Evolutionary conservation across 2,888 invertebrate species (phyloP), one percentile per base, ranked within the genome.

Genomic region (Augiades crinisus): DNA sequence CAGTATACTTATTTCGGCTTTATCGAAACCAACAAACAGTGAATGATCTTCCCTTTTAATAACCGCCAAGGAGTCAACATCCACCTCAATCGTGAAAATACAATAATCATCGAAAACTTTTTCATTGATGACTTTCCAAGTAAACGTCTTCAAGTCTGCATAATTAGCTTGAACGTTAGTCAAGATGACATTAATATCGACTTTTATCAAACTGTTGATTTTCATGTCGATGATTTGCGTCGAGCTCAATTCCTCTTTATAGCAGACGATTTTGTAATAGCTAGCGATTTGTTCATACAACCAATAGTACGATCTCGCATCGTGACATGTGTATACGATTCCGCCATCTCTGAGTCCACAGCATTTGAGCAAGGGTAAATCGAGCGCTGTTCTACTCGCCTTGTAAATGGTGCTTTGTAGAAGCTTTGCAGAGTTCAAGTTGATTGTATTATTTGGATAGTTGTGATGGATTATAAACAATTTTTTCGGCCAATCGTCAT

Each of bases 1-100:
- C 2, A 24, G 6, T 22, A 44, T 8, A 5, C 19, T 33, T 2
- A 44, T 14, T 8, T 60, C 53, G 0, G 72, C 68, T 27, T 65
- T 71, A 55, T 82, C 84, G 0, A 77, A 55, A 1, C 85, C 84
- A 4, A 67, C 70, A 31, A 64, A 71, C 14, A 84, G 57, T 1
- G 59, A 53, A 36, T 75, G 75, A 8, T 68, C 60, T 1, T 65
- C 61, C 2, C 63, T 41, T 16, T 62, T 57, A 14, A 84, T 65
- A 59, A 62, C 73, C 1, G 69, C 55, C 31, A 67, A 68, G 0
- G 79, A 78, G 12, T 55, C 16, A 1, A 58, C 47, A 47, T 83
- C 78, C 3, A 83, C 57, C 14, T 64, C 61, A 0, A 76, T 55
- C 0, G 65, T 38, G 24, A 46, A 7, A 1, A 33, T 7, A 5